A percentile compares a stretch with the other conserved stretches of the same genome.
Evolutionary conservation across 2,113 vertebrate species (phyloP).

Genomic region (western clawed frog (Xenopus tropicalis)): UCB_Xtro_10.0 CM004450.2:67791501-67792000

Average conservation of each 20-base stretch:
- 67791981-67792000: too few species aligned
- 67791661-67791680: constrained; percentile 64
- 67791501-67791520: constrained; percentile 52
- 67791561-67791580: constrained; percentile 72
- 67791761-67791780: constrained; percentile 19
- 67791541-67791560: constrained; percentile 63
- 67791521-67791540: constrained; percentile 50
- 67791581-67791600: constrained; percentile 76
- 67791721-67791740: constrained; percentile 77
- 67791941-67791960: too few species aligned
- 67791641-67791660: constrained; percentile 70
- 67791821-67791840: neutral
- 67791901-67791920: too few species aligned
- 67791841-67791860: too few species aligned
- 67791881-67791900: too few species aligned
- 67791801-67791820: neutral
- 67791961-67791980: too few species aligned
- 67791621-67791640: constrained; percentile 51
- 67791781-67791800: neutral
- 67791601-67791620: constrained; percentile 61
- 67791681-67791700: constrained; percentile 59
- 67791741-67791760: constrained; percentile 65
- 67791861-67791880: too few species aligned
- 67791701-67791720: constrained; percentile 74
- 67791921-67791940: too few species aligned